Evolutionary conservation across 2,113 vertebrate genomes (phyloP).

Genomic region (Sula dactylatra): DNA sequence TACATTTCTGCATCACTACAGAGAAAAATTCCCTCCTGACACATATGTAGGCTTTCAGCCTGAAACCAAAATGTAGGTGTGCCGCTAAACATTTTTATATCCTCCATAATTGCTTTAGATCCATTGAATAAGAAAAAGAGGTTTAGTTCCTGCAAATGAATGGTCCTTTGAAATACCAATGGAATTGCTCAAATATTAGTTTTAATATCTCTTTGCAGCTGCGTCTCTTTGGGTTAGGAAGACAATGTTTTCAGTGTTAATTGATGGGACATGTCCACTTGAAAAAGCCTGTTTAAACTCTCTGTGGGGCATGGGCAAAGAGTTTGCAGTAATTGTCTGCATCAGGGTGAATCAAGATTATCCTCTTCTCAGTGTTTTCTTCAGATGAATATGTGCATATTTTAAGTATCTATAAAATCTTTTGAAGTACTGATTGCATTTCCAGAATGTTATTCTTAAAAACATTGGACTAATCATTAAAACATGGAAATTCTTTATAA

Average conservation of each 20-base stretch:
- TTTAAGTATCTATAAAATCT: not conserved
- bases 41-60: not conserved
- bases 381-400: not conserved
- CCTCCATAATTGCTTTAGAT: not conserved
- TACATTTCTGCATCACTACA: not conserved
- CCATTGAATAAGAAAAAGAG: not conserved
- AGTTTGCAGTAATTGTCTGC: not conserved
- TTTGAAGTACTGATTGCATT: not conserved
- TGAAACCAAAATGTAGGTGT: not conserved
- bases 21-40: not conserved
- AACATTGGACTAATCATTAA: not conserved
- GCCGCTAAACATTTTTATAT: not conserved
- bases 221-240: not conserved
- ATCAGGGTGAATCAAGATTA: not conserved
- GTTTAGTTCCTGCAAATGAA: not conserved
- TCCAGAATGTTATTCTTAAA: not conserved
- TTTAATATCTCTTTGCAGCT: not conserved
- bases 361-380: not conserved
- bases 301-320: not conserved
- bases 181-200: not conserved
- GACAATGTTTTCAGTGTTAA: not conserved
- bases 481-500: not conserved
- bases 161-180: not conserved
- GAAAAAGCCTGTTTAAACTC: not conserved
- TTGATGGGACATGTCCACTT: not conserved